phyloP scores from a whole-genome alignment of 1,140 invertebrate genomes.

The Scaptomyza hsui region DNA sequence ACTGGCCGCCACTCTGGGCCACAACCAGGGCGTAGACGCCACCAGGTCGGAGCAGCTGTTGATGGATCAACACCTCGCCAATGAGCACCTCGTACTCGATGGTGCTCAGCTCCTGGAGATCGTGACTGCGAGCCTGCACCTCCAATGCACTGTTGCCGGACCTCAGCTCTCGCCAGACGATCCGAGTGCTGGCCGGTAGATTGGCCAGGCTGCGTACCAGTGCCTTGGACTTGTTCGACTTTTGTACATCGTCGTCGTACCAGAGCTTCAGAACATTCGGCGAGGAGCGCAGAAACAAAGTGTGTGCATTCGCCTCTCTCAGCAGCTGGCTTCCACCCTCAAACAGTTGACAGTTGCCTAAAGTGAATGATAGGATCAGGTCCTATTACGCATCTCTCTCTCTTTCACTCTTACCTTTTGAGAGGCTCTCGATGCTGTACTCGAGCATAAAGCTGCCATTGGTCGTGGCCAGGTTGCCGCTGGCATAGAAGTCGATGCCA shows the following conservation, averaged over 20 bases:
- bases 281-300: constrained; percentile 83
- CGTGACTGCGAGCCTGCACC: constrained; percentile 53
- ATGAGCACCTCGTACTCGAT: constrained; percentile 35
- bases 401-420: constrained; percentile 40
- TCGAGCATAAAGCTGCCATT: constrained; percentile 47
- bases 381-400: background rate
- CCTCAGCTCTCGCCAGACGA: constrained; percentile 50
- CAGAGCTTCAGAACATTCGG: constrained; percentile 47
- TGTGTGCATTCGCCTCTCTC: constrained; percentile 77
- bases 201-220: constrained; percentile 64
- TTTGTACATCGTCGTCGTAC: constrained; percentile 69
- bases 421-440: constrained; percentile 54
- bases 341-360: constrained; percentile 44
- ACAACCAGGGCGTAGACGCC: constrained; percentile 87
- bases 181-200: constrained; percentile 43
- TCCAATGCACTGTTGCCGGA: constrained; percentile 33
- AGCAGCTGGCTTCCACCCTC: constrained; percentile 55
- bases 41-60: constrained; percentile 74
- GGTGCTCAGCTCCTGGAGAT: constrained; percentile 59
- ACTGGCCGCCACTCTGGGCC: constrained; percentile 45
- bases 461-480: constrained; percentile 52
- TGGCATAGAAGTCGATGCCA: constrained; percentile 74
- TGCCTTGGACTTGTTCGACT: constrained; percentile 61
- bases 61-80: constrained; percentile 17
- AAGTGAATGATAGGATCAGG: background rate